Conservation (phyloP, 53 echinoderm and acorn worm genomes). For the Patiria pectinifera region DNA sequence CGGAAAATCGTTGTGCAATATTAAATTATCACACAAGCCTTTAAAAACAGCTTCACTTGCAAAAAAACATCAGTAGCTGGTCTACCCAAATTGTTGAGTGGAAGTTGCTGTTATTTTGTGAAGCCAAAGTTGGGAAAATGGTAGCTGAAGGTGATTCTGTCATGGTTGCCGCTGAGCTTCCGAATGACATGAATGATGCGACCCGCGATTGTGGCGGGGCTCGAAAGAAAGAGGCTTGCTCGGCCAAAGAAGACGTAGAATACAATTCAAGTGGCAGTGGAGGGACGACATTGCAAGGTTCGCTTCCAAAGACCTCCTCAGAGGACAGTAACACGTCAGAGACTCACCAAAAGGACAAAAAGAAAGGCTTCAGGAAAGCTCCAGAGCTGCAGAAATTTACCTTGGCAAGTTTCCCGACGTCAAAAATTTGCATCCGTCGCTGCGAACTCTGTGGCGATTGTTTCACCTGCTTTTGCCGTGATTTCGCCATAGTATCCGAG, state of each 20-base stretch:
- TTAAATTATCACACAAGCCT: neutral
- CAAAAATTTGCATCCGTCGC: neutral
- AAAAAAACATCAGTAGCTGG: neutral
- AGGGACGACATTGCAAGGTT: no score
- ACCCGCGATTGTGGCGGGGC: no score
- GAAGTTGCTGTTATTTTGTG: neutral
- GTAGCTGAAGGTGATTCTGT: conserved; percentile 4
- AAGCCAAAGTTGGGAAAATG: neutral
- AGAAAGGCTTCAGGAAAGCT: conserved; percentile 20
- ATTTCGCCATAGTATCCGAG: neutral
- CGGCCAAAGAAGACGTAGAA: neutral
- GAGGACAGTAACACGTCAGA: neutral
- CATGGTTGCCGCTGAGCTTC: neutral
- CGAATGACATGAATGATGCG: no score
- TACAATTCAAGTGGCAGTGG: neutral
- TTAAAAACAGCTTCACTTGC: neutral
- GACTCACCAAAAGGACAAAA: conserved; percentile 2
- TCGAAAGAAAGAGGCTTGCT: neutral
- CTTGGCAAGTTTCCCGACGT: neutral
- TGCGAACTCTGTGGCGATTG: neutral
- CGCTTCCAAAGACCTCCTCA: neutral
- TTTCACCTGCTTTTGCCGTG: neutral
- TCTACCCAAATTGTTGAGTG: neutral
- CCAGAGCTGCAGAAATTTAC: conserved; percentile 27
- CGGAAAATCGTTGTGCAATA: conserved; percentile 62